phyloP scores from a whole-genome alignment of 2,888 invertebrate species.

The Ischnura elegans region DNA sequence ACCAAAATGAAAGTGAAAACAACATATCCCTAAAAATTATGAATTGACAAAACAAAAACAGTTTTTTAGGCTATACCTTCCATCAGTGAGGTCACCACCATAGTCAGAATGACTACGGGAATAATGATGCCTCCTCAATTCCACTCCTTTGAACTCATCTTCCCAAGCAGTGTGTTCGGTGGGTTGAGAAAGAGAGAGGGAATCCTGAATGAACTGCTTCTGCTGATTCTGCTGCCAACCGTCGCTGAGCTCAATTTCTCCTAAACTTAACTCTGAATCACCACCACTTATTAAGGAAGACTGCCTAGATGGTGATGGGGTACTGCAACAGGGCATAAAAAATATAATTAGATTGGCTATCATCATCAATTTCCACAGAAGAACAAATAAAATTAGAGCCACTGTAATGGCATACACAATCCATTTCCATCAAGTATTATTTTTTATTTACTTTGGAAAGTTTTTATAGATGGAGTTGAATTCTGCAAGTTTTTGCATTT shows the following conservation, averaged over 20 bases:
- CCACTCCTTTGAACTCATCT: slow-evolving; percentile 21
- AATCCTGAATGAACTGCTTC: slow-evolving; percentile 53
- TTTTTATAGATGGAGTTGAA: neutral
- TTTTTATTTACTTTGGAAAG: neutral
- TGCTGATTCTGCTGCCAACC: slow-evolving; percentile 38
- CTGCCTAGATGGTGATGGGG: slow-evolving; percentile 57
- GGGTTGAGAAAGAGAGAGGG: neutral
- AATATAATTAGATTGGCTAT: neutral
- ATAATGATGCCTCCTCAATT: slow-evolving; percentile 46
- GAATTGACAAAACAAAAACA: neutral
- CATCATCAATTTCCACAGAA: neutral
- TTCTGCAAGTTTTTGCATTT: neutral
- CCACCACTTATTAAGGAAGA: slow-evolving; percentile 54
- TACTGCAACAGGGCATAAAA: neutral
- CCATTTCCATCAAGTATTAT: neutral
- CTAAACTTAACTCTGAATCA: slow-evolving; percentile 44
- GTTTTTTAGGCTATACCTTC: slow-evolving; percentile 1
- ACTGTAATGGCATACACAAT: neutral
- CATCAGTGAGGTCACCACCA: slow-evolving; percentile 35
- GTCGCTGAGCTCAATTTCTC: slow-evolving; percentile 35
- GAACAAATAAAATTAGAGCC: neutral
- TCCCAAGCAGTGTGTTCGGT: slow-evolving; percentile 36
- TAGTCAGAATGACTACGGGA: slow-evolving; percentile 19
- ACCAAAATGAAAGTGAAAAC: slow-evolving; percentile 30
- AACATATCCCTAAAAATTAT: slow-evolving; percentile 23